These are phyloP conservation scores for Nymphalis io DNA, from an alignment of 1,140 invertebrate species.

Conservation along the genomic window DNA sequence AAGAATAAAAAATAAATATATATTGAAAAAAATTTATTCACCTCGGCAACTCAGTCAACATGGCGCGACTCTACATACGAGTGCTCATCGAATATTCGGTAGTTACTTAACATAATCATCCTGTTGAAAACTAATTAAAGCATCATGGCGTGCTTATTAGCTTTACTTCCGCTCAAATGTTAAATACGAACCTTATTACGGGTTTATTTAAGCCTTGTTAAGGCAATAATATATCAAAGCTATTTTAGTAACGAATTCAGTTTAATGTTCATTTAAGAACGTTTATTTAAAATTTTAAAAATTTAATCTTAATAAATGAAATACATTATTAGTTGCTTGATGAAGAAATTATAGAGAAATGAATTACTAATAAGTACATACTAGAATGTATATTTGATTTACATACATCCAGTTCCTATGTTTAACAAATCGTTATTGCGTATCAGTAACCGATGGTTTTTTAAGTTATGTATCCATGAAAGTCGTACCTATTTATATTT, in stretches of 20 bases:
- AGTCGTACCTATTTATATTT: too few species aligned
- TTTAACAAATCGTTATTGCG: too few species aligned
- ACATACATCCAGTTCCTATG: too few species aligned
- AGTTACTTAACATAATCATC: conserved; percentile 46
- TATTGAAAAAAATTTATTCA: conserved; percentile 17
- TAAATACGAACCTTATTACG: conserved; percentile 25
- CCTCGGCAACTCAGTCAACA: conserved; percentile 9
- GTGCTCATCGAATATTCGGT: conserved; percentile 40
- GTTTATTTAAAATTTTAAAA: background rate
- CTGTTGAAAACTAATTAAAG: conserved; percentile 48
- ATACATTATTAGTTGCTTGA: background rate
- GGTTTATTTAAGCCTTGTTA: conserved; percentile 25
- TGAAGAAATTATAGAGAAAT: too few species aligned
- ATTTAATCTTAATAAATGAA: background rate
- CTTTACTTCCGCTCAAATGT: conserved; percentile 50
- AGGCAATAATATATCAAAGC: conserved; percentile 17
- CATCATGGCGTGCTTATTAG: conserved; percentile 51
- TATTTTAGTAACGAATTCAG: conserved; percentile 1
- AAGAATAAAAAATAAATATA: background rate
- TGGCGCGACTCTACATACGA: background rate
- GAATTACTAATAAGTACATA: too few species aligned
- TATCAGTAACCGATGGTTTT: too few species aligned
- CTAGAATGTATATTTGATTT: too few species aligned
- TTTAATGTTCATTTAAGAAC: conserved; percentile 3
- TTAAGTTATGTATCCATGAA: too few species aligned